Evolutionary conservation across 1,140 invertebrate species (phyloP), one percentile per base, ranked within the genome.

Genomic region (Leptoteleia sp.): DNA sequence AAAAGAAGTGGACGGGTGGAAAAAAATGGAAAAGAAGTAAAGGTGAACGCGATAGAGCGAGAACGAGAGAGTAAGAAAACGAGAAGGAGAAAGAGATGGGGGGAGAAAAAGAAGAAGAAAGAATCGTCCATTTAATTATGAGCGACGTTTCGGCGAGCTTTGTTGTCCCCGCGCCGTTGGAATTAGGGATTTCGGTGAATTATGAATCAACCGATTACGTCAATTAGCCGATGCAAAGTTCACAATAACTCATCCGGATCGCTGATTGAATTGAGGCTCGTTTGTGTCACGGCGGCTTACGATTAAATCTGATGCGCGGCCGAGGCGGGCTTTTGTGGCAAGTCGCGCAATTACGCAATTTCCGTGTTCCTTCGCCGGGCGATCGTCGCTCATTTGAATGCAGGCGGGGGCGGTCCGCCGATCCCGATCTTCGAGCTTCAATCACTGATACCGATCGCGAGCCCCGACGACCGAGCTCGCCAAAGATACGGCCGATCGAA

Each of bases 281-380:
- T 70, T 77, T 65, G 65, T 64, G 64, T 76, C 73, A 76, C 54
- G 72, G 13, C 61, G 62, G 37, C 37, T 35, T 35, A 61, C 47
- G 64, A 70, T 77, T 77, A 70, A 70, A 77, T 77, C 75, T 42
- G 17, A 31, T 40, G 73, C 64, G 55, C n/a, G n/a, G n/a, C n/a
- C n/a, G n/a, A n/a, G n/a, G 72, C 22, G 13, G 47, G 43, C 71
- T 75, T 76, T 68, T 76, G 64, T 67, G 29, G 17, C 25, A 33
- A 67, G 61, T 61, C 52, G 12, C 37, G 54, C 65, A 70, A 77
- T 77, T 71, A 71, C 65, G 65, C 59, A 76, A 76, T 76, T 76
- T 76, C 62, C 72, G 62, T 62, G 55, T 67, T 61, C 19, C 72
- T 67, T 67, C 47, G 43, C 0, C 27, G 48, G 37, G 47, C 19